phyloP scores from a whole-genome alignment of 2,888 invertebrate species.

The Criorhina ranunculi region DNA sequence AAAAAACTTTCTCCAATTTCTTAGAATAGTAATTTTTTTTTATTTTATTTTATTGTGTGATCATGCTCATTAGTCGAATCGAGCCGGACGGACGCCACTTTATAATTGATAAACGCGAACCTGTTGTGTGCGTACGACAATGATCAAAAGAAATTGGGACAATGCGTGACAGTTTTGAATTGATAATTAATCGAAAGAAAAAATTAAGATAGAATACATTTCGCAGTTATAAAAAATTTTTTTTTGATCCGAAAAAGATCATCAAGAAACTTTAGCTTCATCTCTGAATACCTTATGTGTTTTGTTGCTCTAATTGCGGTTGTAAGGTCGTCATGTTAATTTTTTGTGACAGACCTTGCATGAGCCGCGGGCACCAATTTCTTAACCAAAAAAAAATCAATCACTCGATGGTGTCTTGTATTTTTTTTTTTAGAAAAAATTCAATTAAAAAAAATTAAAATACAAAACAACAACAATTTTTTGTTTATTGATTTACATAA shows the following conservation, averaged over 20 bases:
- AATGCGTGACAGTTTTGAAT: conserved; percentile 67
- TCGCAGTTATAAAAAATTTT: background rate
- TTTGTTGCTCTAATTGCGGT: background rate
- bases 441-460: conserved; percentile 52
- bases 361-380: conserved; percentile 12
- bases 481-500: conserved; percentile 59
- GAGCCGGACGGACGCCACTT: conserved; percentile 37
- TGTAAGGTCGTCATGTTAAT: conserved; percentile 26
- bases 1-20: conserved; percentile 59
- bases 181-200: conserved; percentile 45
- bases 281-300: background rate
- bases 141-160: conserved; percentile 65
- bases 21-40: conserved; percentile 55
- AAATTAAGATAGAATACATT: conserved; percentile 1
- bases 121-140: conserved; percentile 59
- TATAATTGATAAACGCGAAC: conserved; percentile 58
- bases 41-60: conserved; percentile 38
- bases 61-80: conserved; percentile 40
- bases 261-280: background rate
- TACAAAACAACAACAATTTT: conserved; percentile 52
- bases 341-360: background rate
- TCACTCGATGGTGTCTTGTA: conserved; percentile 4
- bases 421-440: conserved; percentile 43
- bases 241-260: background rate
- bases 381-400: background rate